Evolutionary conservation across 2,113 vertebrate genomes (phyloP).

Genomic region (Ameiurus melas): DNA sequence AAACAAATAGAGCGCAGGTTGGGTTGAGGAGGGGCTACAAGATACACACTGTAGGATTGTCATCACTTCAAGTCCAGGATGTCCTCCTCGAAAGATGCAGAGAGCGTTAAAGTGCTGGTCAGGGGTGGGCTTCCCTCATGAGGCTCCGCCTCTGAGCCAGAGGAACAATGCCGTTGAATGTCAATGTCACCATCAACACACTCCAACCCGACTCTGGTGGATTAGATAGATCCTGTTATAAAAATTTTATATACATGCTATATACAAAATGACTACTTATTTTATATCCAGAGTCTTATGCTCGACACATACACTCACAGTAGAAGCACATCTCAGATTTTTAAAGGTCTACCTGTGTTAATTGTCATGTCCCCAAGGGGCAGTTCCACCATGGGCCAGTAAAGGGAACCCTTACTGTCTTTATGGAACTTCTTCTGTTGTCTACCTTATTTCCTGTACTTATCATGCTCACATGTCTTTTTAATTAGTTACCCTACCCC

Average conservation of each 20-base stretch:
- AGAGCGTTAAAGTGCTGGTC: constrained; percentile 73
- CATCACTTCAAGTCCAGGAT: constrained; percentile 92
- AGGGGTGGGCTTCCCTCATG: constrained; percentile 76
- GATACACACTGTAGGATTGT: constrained; percentile 66
- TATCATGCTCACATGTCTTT: too few species aligned
- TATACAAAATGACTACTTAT: not conserved
- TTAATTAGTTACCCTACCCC: too few species aligned
- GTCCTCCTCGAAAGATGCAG: constrained; percentile 87
- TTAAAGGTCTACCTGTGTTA: not conserved
- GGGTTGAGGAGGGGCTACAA: constrained; percentile 34
- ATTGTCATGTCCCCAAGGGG: too few species aligned
- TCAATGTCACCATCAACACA: constrained; percentile 79
- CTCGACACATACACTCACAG: not conserved
- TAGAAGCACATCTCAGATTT: not conserved
- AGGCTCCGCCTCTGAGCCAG: constrained; percentile 76
- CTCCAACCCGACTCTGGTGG: constrained; percentile 78
- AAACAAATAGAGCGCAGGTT: constrained; percentile 57
- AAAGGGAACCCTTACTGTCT: too few species aligned
- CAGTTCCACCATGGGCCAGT: too few species aligned
- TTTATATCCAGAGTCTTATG: not conserved
- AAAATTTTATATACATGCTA: not conserved
- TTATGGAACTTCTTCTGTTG: too few species aligned
- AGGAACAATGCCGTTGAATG: constrained; percentile 70
- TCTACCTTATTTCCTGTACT: too few species aligned
- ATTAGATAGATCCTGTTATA: constrained; percentile 24